phyloP scores from a whole-genome alignment of 1,140 invertebrate species.

The Drosophila repletoides region DNA sequence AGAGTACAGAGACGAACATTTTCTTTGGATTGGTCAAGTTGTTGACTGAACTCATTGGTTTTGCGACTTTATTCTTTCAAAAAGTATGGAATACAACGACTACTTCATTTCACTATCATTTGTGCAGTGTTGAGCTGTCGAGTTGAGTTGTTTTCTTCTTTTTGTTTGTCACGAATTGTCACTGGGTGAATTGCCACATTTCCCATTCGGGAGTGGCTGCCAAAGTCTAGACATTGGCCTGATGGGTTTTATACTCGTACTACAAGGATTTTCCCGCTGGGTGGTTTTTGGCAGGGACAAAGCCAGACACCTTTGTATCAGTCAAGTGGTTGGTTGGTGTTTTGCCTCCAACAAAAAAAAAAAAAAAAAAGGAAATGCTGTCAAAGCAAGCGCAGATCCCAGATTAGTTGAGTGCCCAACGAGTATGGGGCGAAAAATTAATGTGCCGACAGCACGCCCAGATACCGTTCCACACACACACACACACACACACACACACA shows the following conservation, averaged over 20 bases:
- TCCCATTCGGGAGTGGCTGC: slow-evolving; percentile 10
- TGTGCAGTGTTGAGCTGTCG: slow-evolving; percentile 55
- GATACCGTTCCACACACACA: neutral
- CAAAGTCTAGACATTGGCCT: slow-evolving; percentile 54
- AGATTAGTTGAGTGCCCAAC: slow-evolving; percentile 51
- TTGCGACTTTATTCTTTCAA: slow-evolving; percentile 54
- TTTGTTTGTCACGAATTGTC: slow-evolving; percentile 25
- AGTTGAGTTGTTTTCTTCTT: slow-evolving; percentile 31
- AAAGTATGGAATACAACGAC: neutral
- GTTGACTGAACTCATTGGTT: slow-evolving; percentile 26
- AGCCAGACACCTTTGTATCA: slow-evolving; percentile 55
- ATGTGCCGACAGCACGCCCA: slow-evolving; percentile 59
- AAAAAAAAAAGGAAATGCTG: slow-evolving; percentile 65
- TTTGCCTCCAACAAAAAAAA: too few species aligned
- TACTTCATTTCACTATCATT: slow-evolving; percentile 74
- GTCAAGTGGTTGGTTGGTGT: slow-evolving; percentile 54
- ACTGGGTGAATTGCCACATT: too few species aligned
- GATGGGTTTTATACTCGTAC: neutral
- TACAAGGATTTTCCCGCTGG: neutral
- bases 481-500: slow-evolving; percentile 6
- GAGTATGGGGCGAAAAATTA: slow-evolving; percentile 43
- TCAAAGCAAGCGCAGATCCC: slow-evolving; percentile 67
- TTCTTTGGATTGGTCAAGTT: slow-evolving; percentile 22
- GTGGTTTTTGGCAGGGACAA: slow-evolving; percentile 24
- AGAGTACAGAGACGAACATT: too few species aligned